Evolutionary conservation across 2,113 vertebrate genomes (phyloP).

Genomic region (Larimichthys crocea): DNA sequence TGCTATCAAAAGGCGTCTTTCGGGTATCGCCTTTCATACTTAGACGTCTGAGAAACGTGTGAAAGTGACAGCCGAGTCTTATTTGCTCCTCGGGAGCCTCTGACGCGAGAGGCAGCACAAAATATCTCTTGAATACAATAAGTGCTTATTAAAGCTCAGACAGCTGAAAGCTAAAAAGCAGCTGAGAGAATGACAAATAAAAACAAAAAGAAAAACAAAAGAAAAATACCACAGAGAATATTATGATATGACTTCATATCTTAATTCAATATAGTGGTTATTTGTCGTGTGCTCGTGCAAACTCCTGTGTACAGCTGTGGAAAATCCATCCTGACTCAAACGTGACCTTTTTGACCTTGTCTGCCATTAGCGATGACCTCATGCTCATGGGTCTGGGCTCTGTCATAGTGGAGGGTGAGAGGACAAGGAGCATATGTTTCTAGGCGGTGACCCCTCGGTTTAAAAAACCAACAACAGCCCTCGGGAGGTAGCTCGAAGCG

Average conservation of each 20-base stretch:
- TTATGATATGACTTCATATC: conserved; percentile 43
- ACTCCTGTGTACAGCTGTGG: conserved; percentile 62
- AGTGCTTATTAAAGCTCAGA: conserved; percentile 60
- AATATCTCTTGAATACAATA: conserved; percentile 48
- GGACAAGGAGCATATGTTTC: conserved; percentile 59
- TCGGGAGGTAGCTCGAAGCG: conserved; percentile 69
- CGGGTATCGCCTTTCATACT: conserved; percentile 48
- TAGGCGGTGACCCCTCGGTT: conserved; percentile 28
- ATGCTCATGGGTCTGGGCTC: conserved; percentile 37
- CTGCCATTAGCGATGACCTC: conserved; percentile 65
- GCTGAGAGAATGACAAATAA: not conserved
- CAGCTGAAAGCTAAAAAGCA: conserved; percentile 45
- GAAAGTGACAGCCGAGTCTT: conserved; percentile 36
- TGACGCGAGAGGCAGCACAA: conserved; percentile 22
- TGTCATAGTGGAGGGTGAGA: conserved; percentile 39
- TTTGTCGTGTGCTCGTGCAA: conserved; percentile 58
- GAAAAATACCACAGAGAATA: conserved; percentile 46
- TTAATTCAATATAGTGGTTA: conserved; percentile 51
- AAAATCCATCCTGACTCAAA: conserved; percentile 64
- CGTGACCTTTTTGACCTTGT: conserved; percentile 50
- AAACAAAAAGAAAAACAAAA: not conserved
- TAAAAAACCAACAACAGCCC: conserved; percentile 49
- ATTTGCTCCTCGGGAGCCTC: conserved; percentile 22
- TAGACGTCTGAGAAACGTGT: conserved; percentile 42
- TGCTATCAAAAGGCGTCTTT: conserved; percentile 30